Evolutionary conservation across 2,888 invertebrate species (phyloP), one percentile per base, ranked within the genome.

Genomic region (Machimus rusticus): DNA sequence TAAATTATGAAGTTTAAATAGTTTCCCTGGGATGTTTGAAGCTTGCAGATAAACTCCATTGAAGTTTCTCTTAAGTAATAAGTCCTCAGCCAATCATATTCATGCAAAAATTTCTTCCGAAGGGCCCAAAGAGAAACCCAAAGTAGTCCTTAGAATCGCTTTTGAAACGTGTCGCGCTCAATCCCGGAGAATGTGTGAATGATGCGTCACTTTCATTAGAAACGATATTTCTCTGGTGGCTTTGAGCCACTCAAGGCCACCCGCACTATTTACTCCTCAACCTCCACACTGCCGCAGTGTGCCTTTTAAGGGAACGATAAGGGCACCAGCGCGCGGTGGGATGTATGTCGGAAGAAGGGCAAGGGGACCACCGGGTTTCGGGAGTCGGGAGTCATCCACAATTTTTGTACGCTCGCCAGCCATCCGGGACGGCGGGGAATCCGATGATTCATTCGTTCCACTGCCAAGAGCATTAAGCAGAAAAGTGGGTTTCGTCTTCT

Each of bases 401-500:
- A 76, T 76, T 76, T 76, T 78, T 78, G 19, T 78, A 6, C 12
- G 19, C 9, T 66, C 66, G 12, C 23, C 28, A 2, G 66, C 14
- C 66, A 28, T 23, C 23, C 9, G 28, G 23, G 66, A 66, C 12
- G 28, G 23, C 37, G 51, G 51, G 79, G 79, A 51, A 46, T 34
- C 23, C 28, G 66, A 66, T 51, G 79, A 79, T 79, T 79, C 79
- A 79, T 79, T 79, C 51, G 79, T 51, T 79, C 79, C 51, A 51
- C 51, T 39, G 34, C 79, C 31, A 19, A 79, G 55, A 14, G 79
- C 79, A 79, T 79, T 79, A 79, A 79, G 51, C 51, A 51, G 79
- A 55, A 79, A 79, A 79, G 79, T 79, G 51, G 79, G 79, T 79
- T 76, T 57, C 57, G 37, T 82, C 82, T 82, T 23, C 82, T 76